A percentile compares a stretch with the other conserved stretches of the same genome.
Evolutionary conservation across 2,797 vertebrate genomes (phyloP).

Genomic region (Arremon brunneinucha): DNA sequence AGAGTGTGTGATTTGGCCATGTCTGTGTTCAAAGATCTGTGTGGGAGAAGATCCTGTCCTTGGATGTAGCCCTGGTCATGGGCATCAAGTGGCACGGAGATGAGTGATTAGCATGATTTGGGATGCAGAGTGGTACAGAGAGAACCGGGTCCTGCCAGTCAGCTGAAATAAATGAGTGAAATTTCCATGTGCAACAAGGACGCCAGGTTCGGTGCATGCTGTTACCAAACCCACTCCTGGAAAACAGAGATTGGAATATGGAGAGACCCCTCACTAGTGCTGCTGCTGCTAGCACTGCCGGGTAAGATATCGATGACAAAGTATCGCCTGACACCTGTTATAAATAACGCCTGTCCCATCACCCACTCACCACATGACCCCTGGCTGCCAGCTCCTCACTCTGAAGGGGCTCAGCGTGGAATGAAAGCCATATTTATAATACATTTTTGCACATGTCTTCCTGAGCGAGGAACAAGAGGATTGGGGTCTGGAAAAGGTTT

Average conservation of each 20-base stretch:
- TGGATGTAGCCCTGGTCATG: too few relatives aligned
- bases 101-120: neutral
- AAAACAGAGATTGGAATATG: neutral
- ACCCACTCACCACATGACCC: constrained; percentile 41
- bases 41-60: neutral
- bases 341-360: constrained; percentile 45
- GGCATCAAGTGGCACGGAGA: rapidly evolving
- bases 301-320: constrained; percentile 39
- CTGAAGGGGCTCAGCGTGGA: neutral
- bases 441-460: neutral
- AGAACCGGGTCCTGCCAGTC: neutral
- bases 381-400: constrained; percentile 24
- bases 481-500: constrained; percentile 16
- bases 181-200: neutral
- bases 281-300: neutral
- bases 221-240: neutral
- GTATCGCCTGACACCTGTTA: constrained; percentile 46
- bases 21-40: rapidly evolving
- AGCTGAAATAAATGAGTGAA: neutral
- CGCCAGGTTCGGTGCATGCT: rapidly evolving
- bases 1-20: too few relatives aligned
- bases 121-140: neutral
- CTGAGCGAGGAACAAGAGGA: neutral
- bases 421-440: constrained; percentile 45
- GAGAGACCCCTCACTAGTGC: neutral